These are phyloP conservation scores for Brachirus orientalis DNA, from an alignment of 2,113 vertebrate species.

Conservation along the genomic window DNA sequence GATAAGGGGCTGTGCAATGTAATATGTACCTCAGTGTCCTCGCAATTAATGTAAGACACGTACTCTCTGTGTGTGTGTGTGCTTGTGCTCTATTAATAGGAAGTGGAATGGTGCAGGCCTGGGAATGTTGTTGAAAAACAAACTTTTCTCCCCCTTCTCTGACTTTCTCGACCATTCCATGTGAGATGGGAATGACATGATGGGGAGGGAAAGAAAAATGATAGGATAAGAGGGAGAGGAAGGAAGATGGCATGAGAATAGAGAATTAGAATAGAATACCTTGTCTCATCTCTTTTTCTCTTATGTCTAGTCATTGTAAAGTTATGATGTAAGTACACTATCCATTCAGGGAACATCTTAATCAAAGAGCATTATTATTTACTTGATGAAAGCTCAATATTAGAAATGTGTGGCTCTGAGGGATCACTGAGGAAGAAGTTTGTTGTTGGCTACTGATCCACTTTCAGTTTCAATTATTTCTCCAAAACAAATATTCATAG, in stretches of 20 bases:
- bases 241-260: slow-evolving; percentile 32
- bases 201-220: slow-evolving; percentile 34
- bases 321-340: no score
- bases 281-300: not conserved
- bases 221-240: slow-evolving; percentile 46
- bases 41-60: slow-evolving; percentile 7
- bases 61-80: slow-evolving; percentile 12
- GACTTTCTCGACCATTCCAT: no score
- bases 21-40: slow-evolving; percentile 6
- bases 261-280: slow-evolving; percentile 6
- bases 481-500: no score
- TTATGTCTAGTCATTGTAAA: not conserved
- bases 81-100: slow-evolving; percentile 71
- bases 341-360: no score
- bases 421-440: not conserved
- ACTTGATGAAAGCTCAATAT: no score
- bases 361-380: no score
- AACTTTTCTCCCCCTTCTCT: slow-evolving; percentile 52
- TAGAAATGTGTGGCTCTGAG: not conserved
- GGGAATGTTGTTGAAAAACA: slow-evolving; percentile 80
- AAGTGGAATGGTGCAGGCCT: slow-evolving; percentile 70
- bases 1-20: not conserved
- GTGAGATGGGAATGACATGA: slow-evolving; percentile 36
- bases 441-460: not conserved
- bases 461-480: not conserved